A percentile compares a stretch with the other conserved stretches of the same genome.
phyloP scores from a whole-genome alignment of 2,888 invertebrate species.

The Drosophila testacea region DNA sequence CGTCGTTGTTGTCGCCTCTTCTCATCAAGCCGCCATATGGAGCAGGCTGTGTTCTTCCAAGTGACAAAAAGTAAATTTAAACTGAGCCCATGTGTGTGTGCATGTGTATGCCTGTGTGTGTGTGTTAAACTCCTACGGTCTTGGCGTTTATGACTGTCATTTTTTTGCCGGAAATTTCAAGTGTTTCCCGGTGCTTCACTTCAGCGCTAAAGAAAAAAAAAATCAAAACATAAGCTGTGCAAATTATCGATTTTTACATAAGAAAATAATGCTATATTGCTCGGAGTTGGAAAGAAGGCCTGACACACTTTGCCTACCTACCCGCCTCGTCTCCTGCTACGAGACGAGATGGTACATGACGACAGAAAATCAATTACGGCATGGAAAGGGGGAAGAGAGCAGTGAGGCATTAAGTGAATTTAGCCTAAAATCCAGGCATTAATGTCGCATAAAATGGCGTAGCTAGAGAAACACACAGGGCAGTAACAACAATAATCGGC shows the following conservation, averaged over 20 bases:
- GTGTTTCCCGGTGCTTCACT: conserved; percentile 61
- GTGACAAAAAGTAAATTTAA: conserved; percentile 62
- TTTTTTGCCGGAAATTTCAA: conserved; percentile 72
- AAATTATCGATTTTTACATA: conserved; percentile 76
- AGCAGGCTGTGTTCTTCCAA: conserved; percentile 42
- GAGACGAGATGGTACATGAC: conserved; percentile 1
- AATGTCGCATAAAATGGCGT: conserved; percentile 59
- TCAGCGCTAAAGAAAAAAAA: conserved; percentile 19
- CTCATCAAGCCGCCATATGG: conserved; percentile 64
- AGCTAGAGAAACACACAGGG: conserved; percentile 13
- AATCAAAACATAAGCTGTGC: conserved; percentile 64
- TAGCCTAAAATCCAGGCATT: conserved; percentile 68
- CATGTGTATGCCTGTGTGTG: conserved; percentile 20
- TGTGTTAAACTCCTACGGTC: conserved; percentile 19
- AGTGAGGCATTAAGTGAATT: conserved; percentile 66
- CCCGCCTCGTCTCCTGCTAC: background rate
- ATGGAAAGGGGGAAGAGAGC: background rate
- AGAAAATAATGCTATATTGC: conserved; percentile 46
- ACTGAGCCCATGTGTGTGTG: conserved; percentile 30
- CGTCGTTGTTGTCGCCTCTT: conserved; percentile 22
- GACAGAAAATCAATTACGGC: conserved; percentile 69
- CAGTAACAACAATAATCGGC: conserved; percentile 21
- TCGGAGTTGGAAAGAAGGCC: conserved; percentile 22
- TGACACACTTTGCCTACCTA: conserved; percentile 65
- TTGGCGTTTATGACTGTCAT: conserved; percentile 16